phyloP scores from a whole-genome alignment of 2,888 invertebrate species.

The Nycteola revayana region DNA sequence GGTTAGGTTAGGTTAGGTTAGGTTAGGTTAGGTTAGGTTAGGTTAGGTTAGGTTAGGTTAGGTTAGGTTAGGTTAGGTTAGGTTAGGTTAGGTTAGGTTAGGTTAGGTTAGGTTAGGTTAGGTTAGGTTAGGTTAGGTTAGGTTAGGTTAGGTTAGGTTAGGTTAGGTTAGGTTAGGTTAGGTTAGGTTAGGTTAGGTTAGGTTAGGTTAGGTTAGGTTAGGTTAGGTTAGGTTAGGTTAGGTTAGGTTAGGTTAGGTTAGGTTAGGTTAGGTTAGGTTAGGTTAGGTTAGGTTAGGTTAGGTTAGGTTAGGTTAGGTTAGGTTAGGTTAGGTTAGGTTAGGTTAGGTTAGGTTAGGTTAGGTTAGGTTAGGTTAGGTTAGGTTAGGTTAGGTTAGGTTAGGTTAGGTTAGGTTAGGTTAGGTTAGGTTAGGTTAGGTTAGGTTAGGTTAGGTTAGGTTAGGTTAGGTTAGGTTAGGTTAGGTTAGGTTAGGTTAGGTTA shows the following conservation, averaged over 20 bases:
- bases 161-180: no score
- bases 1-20: conserved; percentile 22
- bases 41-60: conserved; percentile 33
- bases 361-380: conserved; percentile 6
- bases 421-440: conserved; percentile 26
- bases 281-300: conserved; percentile 7
- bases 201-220: conserved; percentile 28
- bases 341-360: conserved; percentile 7
- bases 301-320: conserved; percentile 19
- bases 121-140: conserved; percentile 23
- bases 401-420: conserved; percentile 22
- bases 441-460: conserved; percentile 25
- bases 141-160: conserved; percentile 23
- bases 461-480: conserved; percentile 23
- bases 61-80: conserved; percentile 33
- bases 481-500: conserved; percentile 28
- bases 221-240: no score
- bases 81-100: conserved; percentile 33
- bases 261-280: conserved; percentile 5
- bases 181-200: conserved; percentile 24
- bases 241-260: conserved; percentile 14
- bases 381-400: conserved; percentile 11
- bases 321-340: no score
- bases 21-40: conserved; percentile 30
- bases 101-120: conserved; percentile 31